Base-by-base conservation (phyloP, 2,113 vertebrate genomes). In the Clarias macrocephalus region DNA sequence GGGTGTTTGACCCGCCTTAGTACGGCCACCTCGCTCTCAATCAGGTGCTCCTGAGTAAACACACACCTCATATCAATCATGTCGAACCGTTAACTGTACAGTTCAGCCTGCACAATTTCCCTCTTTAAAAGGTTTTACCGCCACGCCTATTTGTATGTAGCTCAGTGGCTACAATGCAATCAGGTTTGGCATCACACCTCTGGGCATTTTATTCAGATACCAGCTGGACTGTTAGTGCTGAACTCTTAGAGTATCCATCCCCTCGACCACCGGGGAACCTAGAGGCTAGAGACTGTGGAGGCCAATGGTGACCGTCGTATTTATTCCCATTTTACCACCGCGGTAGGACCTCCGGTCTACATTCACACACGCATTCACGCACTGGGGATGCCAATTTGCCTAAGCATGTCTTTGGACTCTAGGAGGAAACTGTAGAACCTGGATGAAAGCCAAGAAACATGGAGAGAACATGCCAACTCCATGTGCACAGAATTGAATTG, bases 21-120 rank as follows among this genome's bases (percentile, higher is more conserved):
- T 63, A 99, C 98, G 0, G 97, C 97, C 18, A 99, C 98, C 90
- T 99, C 98, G 0, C 96, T 99, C 93, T 99, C 98, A 42, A 99
- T 99, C 91, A 99, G 95, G 89, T 99, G 98, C 18, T 99, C 97
- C 98, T 99, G 92, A 23, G 89, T 70, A 48, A 48, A 89, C 30
- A 80, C 48, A 86, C 18, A 33, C 5, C 80, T 75, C n/a, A 25
- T 5, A 37, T 76, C 76, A 90, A 30, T 57, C n/a, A 54, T 0
- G 42, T 54, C 42, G 18, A 63, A 82, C 13, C 48, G 54, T 59
- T 59, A 56, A 75, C 37, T 0, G 19, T 56, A 54, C 3, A 10
- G 25, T 1, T 3, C 7, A 57, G 7, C 13, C 6, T 37, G 19
- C 19, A 23, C 37, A 48, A 73, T 23, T 21, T 42, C 19, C 33